Percentiles rank a stretch among this genome's conserved stretches.
Evolutionary conservation across 1,140 invertebrate genomes (phyloP).

Genomic region (Cotesia vestalis): DNA sequence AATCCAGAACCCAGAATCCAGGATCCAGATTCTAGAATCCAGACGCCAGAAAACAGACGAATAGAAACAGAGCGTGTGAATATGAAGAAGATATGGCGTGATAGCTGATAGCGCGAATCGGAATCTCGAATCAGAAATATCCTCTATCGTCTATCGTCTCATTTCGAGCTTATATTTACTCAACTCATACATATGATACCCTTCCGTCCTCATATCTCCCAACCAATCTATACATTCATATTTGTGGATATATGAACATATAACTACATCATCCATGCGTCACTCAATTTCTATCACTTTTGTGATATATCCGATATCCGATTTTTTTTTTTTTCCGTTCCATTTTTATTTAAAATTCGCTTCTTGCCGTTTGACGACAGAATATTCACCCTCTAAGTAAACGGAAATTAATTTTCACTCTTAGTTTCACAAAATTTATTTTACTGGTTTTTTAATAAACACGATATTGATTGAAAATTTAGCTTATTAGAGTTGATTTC

Average conservation of each 20-base stretch:
- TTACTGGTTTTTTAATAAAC: too few relatives aligned
- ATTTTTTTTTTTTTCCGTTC: too few relatives aligned
- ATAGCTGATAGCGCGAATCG: background rate
- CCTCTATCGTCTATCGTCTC: background rate
- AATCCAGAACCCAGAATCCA: background rate
- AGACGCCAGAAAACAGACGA: background rate
- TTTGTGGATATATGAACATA: background rate
- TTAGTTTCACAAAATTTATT: too few relatives aligned
- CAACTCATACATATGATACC: background rate
- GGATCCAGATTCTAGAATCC: too few relatives aligned
- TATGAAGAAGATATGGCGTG: background rate
- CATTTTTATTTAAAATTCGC: too few relatives aligned
- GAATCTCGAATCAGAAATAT: conserved; percentile 22
- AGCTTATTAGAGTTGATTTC: too few relatives aligned
- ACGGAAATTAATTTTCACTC: too few relatives aligned
- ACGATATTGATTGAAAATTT: too few relatives aligned
- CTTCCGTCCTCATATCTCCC: conserved; percentile 4
- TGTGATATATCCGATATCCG: too few relatives aligned
- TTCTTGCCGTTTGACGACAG: too few relatives aligned
- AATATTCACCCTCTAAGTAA: too few relatives aligned
- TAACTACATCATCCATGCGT: background rate
- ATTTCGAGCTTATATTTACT: background rate
- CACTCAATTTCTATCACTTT: too few relatives aligned
- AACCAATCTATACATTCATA: background rate
- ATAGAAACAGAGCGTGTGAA: background rate